These are phyloP conservation scores for Erpetoichthys calabaricus DNA, from an alignment of 2,797 vertebrate species.

Conservation along the genomic window DNA sequence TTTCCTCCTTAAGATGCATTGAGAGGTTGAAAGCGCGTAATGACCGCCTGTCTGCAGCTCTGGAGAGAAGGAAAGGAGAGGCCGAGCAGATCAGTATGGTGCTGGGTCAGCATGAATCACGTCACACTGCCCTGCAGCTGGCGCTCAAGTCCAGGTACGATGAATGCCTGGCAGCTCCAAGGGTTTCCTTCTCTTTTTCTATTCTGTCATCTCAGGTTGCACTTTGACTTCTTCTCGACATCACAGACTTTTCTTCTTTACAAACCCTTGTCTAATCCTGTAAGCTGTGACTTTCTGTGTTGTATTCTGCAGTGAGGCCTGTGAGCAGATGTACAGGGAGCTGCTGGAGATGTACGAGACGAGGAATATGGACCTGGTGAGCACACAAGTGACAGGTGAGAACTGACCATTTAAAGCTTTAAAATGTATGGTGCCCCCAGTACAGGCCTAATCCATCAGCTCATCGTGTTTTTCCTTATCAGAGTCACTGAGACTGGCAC, in stretches of 20 bases:
- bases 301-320: slow-evolving; percentile 62
- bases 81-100: slow-evolving; percentile 57
- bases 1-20: slow-evolving; percentile 40
- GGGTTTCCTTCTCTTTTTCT: no score
- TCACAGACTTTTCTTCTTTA: background rate
- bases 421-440: no score
- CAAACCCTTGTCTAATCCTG: no score
- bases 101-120: slow-evolving; percentile 55
- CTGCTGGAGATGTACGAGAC: slow-evolving; percentile 51
- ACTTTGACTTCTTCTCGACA: no score
- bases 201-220: no score
- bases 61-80: slow-evolving; percentile 58
- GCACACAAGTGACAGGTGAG: slow-evolving; percentile 4
- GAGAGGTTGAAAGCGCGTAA: slow-evolving; percentile 64
- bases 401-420: no score
- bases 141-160: slow-evolving; percentile 67
- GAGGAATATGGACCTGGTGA: slow-evolving; percentile 28
- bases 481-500: no score
- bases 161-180: background rate
- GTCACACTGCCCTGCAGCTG: slow-evolving; percentile 58
- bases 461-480: no score
- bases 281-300: slow-evolving; percentile 11
- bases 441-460: no score
- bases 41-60: slow-evolving; percentile 51
- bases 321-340: slow-evolving; percentile 54